A percentile compares a stretch with the other conserved stretches of the same genome.
phyloP scores from a whole-genome alignment of 1,140 invertebrate genomes.

The Caenorhabditis latens region DNA sequence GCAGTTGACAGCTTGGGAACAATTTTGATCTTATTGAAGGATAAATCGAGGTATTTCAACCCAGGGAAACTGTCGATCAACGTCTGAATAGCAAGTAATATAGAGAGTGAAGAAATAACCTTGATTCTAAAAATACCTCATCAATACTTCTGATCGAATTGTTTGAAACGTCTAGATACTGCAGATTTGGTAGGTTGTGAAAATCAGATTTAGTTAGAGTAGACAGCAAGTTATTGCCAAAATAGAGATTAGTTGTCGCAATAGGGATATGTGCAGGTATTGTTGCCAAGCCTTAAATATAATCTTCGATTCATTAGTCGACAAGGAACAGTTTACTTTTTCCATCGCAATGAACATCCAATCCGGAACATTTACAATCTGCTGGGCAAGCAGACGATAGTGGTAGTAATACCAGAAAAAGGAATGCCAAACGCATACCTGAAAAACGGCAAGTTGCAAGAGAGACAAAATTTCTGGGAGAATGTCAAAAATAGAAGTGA shows the following conservation, averaged over 20 bases:
- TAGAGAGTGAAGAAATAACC: not conserved
- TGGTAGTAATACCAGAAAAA: not conserved
- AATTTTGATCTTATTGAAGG: not conserved
- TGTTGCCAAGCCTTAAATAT: not conserved
- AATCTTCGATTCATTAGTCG: no score
- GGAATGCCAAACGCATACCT: slow-evolving; percentile 22
- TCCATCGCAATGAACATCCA: slow-evolving; percentile 45
- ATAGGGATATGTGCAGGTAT: slow-evolving; percentile 7
- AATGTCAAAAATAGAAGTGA: slow-evolving; percentile 3
- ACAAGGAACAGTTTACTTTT: not conserved
- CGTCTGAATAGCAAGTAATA: not conserved
- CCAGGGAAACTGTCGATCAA: slow-evolving; percentile 19
- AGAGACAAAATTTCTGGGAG: not conserved
- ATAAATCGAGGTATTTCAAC: slow-evolving; percentile 11
- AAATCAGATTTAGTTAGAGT: not conserved
- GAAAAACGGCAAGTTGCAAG: not conserved
- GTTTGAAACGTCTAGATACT: slow-evolving; percentile 8
- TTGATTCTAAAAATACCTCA: slow-evolving; percentile 8
- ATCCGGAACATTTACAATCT: slow-evolving; percentile 12
- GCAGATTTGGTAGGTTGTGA: not conserved
- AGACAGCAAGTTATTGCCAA: not conserved
- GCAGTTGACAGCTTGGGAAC: slow-evolving; percentile 26
- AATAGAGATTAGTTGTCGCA: slow-evolving; percentile 28
- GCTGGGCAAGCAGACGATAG: not conserved
- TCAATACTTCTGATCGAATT: slow-evolving; percentile 17